These are phyloP conservation scores for Drosophila rufa DNA, from an alignment of 1,140 invertebrate species.

Conservation along the genomic window DNA sequence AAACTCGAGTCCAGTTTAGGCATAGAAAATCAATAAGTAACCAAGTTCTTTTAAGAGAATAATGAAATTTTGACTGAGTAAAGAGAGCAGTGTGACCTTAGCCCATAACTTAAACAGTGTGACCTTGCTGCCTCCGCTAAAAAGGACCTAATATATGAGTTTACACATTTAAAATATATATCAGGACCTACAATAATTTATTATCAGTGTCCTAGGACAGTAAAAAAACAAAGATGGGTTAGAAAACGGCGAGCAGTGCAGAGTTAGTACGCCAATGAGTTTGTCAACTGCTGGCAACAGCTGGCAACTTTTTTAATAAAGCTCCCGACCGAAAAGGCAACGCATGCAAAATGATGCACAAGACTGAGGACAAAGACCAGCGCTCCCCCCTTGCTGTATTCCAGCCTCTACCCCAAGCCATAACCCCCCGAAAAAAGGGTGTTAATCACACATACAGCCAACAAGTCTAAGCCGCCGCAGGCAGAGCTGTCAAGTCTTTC, in stretches of 20 bases:
- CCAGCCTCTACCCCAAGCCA: neutral
- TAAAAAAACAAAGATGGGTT: no score
- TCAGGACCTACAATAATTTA: no score
- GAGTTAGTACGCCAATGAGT: slow-evolving; percentile 58
- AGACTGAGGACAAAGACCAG: slow-evolving; percentile 45
- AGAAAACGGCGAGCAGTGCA: slow-evolving; percentile 1
- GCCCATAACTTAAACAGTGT: neutral
- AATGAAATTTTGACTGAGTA: neutral
- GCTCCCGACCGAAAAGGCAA: slow-evolving; percentile 45
- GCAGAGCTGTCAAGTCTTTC: slow-evolving; percentile 46
- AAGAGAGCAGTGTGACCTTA: neutral
- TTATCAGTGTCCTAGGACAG: neutral
- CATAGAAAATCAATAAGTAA: neutral
- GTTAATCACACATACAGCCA: slow-evolving; percentile 49
- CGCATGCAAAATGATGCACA: slow-evolving; percentile 71
- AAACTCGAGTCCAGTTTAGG: neutral
- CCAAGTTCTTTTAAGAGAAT: neutral
- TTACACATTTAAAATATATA: no score
- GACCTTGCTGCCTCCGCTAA: neutral
- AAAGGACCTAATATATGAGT: no score
- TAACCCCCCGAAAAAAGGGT: slow-evolving; percentile 23
- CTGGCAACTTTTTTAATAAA: slow-evolving; percentile 80
- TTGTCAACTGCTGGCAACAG: slow-evolving; percentile 74
- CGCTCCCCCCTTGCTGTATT: neutral
- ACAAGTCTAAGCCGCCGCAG: slow-evolving; percentile 46